phyloP scores from a whole-genome alignment of 2,888 invertebrate species.

The Scaptomyza cyrtandrae region DNA sequence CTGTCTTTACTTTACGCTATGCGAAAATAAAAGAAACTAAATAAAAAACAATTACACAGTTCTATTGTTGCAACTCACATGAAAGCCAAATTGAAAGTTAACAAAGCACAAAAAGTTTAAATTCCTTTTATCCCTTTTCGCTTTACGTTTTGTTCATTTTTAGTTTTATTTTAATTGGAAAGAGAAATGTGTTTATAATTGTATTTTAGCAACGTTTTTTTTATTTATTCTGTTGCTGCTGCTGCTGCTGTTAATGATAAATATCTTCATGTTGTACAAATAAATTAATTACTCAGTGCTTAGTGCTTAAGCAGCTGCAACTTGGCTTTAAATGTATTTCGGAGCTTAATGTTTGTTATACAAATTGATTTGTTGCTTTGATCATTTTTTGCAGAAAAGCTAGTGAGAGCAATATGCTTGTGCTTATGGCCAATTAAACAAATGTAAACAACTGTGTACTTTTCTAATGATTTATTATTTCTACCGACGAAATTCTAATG shows the following conservation, averaged over 20 bases:
- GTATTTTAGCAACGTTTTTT: slow-evolving; percentile 45
- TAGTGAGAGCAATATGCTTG: not conserved
- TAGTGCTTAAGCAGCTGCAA: no score
- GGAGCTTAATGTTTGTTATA: not conserved
- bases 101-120: slow-evolving; percentile 51
- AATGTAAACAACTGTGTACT: not conserved
- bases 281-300: not conserved
- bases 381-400: not conserved
- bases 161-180: slow-evolving; percentile 1
- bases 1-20: no score
- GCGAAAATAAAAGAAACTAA: slow-evolving; percentile 39
- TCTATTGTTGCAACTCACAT: slow-evolving; percentile 57
- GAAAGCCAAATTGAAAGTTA: slow-evolving; percentile 73
- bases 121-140: slow-evolving; percentile 5
- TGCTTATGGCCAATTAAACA: not conserved
- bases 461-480: not conserved
- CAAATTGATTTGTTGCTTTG: not conserved
- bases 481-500: not conserved
- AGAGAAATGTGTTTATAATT: slow-evolving; percentile 68
- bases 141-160: not conserved
- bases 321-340: no score
- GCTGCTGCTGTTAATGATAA: slow-evolving; percentile 27
- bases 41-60: slow-evolving; percentile 57
- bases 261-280: slow-evolving; percentile 32
- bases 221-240: slow-evolving; percentile 31